Evolutionary conservation across 2,797 vertebrate genomes (phyloP).

Genomic region (Chaenodraco wilsoni): DNA sequence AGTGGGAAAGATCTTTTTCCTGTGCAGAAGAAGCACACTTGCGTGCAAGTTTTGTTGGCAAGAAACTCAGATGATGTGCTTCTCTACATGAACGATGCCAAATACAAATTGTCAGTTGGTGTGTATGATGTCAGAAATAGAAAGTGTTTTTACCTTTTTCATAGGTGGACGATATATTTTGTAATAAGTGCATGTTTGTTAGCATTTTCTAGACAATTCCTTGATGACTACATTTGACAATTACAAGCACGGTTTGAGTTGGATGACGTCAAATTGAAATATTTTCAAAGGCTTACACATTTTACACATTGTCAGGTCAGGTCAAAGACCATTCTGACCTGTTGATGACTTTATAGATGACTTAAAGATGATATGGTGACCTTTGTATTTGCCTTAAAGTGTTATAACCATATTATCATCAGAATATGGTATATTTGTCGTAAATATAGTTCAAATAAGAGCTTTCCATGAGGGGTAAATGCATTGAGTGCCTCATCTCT

Average conservation of each 20-base stretch:
- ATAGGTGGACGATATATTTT: neutral
- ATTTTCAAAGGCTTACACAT: neutral
- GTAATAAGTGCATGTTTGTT: neutral
- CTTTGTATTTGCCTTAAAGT: neutral
- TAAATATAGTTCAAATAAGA: neutral
- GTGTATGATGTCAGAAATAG: neutral
- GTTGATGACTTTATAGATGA: neutral
- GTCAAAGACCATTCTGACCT: slow-evolving; percentile 3
- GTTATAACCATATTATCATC: neutral
- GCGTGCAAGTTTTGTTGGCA: slow-evolving; percentile 4
- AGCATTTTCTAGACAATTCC: neutral
- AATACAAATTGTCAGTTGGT: neutral
- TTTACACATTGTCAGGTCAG: neutral
- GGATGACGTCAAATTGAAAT: neutral
- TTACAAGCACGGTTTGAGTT: neutral
- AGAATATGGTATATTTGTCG: slow-evolving; percentile 3
- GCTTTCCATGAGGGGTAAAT: neutral
- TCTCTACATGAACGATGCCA: neutral
- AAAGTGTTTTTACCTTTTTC: neutral
- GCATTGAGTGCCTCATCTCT: neutral
- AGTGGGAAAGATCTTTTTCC: neutral
- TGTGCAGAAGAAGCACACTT: neutral
- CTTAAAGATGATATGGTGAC: neutral
- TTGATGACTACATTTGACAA: neutral
- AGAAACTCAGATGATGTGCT: slow-evolving; percentile 17